phyloP scores from a whole-genome alignment of 2,113 vertebrate genomes.

The Neoarius graeffei region DNA sequence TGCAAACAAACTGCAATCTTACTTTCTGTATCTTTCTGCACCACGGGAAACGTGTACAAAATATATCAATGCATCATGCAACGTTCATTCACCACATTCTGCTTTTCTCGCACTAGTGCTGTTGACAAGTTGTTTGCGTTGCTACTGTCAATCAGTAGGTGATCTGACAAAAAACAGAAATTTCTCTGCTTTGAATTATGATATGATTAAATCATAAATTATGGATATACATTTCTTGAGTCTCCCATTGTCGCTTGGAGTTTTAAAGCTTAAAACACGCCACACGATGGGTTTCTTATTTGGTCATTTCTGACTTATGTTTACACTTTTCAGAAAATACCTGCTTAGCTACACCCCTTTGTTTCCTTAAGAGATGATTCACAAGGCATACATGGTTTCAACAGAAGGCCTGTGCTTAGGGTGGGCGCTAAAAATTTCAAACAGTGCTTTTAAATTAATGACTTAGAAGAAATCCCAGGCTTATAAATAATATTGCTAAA shows the following conservation, averaged over 20 bases:
- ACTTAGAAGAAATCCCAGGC: background rate
- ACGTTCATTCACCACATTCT: background rate
- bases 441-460: background rate
- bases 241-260: background rate
- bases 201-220: background rate
- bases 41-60: background rate
- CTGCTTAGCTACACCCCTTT: background rate
- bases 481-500: background rate
- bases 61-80: background rate
- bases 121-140: background rate
- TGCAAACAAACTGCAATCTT: background rate
- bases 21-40: background rate
- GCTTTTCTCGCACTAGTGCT: background rate
- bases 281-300: background rate
- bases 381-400: background rate
- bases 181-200: background rate
- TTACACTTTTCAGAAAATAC: background rate
- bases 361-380: background rate
- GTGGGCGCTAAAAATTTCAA: background rate
- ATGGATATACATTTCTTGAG: background rate
- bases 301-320: background rate
- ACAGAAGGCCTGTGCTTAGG: background rate
- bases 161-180: background rate
- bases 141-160: background rate
- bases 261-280: background rate